phyloP scores from a whole-genome alignment of 2,113 vertebrate species.

The Girardinichthys multiradiatus region DNA sequence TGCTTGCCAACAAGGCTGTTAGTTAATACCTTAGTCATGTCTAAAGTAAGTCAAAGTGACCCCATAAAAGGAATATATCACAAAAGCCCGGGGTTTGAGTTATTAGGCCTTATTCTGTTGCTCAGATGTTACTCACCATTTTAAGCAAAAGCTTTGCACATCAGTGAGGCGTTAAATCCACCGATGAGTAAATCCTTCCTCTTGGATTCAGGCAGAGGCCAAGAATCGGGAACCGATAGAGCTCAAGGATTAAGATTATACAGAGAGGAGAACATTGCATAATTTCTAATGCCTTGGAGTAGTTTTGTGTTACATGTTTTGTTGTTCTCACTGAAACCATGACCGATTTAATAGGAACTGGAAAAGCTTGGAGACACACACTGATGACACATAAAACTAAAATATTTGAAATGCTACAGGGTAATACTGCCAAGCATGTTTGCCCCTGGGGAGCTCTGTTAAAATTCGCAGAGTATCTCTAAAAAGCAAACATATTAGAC shows the following conservation, averaged over 20 bases:
- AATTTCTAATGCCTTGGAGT: slow-evolving; percentile 27
- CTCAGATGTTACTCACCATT: slow-evolving; percentile 74
- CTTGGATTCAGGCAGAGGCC: slow-evolving; percentile 33
- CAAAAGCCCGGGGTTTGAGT: slow-evolving; percentile 58
- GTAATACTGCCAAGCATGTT: slow-evolving; percentile 52
- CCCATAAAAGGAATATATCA: slow-evolving; percentile 71
- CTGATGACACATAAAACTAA: slow-evolving; percentile 72
- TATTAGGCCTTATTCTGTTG: slow-evolving; percentile 49
- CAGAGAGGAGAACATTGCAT: slow-evolving; percentile 28
- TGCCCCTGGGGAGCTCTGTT: slow-evolving; percentile 16
- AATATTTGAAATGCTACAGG: slow-evolving; percentile 68
- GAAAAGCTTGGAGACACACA: slow-evolving; percentile 45
- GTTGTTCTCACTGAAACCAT: slow-evolving; percentile 55
- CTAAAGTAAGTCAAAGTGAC: slow-evolving; percentile 49
- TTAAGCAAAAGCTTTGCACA: slow-evolving; percentile 57
- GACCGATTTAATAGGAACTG: slow-evolving; percentile 66
- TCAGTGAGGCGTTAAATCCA: slow-evolving; percentile 51
- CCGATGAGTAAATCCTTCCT: slow-evolving; percentile 64
- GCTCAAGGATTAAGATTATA: slow-evolving; percentile 30
- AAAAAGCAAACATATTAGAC: not conserved
- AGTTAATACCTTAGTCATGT: slow-evolving; percentile 63
- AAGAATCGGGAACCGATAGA: slow-evolving; percentile 35
- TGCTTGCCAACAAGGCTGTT: slow-evolving; percentile 51
- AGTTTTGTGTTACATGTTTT: slow-evolving; percentile 54
- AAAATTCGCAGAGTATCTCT: slow-evolving; percentile 42